Conservation (phyloP, 2,113 vertebrate genomes). For the Cacatua alba region DNA sequence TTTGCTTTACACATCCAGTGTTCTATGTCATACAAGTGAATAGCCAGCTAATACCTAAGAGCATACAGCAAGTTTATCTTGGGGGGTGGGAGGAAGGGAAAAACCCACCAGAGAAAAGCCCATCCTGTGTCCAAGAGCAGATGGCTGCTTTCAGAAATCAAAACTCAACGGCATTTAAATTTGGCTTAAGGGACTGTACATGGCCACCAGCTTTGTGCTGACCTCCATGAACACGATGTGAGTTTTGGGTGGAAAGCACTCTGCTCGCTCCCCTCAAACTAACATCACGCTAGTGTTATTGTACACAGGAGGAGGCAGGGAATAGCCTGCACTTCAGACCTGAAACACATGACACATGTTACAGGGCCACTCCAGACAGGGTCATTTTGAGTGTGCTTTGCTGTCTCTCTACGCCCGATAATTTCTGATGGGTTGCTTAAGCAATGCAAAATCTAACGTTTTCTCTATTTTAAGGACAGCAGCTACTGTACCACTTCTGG, state of each 20-base stretch:
- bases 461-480: neutral
- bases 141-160: neutral
- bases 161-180: neutral
- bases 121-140: neutral
- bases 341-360: neutral
- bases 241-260: neutral
- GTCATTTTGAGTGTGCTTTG: neutral
- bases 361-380: neutral
- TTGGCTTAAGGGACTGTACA: neutral
- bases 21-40: neutral
- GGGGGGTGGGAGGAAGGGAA: neutral
- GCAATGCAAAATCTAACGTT: neutral
- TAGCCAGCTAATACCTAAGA: neutral
- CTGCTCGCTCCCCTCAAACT: neutral
- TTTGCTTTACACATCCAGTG: neutral
- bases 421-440: neutral
- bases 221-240: neutral
- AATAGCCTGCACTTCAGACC: neutral
- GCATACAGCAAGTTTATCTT: neutral
- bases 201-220: neutral
- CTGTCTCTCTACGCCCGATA: neutral
- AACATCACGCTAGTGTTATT: accelerated
- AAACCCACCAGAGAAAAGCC: neutral
- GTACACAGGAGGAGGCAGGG: neutral
- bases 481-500: neutral